These are phyloP conservation scores for Aphelinus atriplicis DNA, from an alignment of 1,140 invertebrate species.

Conservation along the genomic window DNA sequence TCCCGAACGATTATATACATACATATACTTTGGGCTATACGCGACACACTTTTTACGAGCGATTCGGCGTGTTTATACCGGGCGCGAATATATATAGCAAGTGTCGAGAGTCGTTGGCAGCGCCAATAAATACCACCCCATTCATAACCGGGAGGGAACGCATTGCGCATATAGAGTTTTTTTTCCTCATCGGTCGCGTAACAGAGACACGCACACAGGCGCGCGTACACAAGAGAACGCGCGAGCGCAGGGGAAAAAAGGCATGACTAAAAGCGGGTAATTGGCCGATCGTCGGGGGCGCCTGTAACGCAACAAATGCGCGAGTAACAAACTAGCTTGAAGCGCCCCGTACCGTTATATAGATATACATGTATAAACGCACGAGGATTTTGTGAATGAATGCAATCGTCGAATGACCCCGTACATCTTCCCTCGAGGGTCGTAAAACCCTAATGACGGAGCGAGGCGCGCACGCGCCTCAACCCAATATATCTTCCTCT, in stretches of 20 bases:
- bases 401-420: constrained; percentile 51
- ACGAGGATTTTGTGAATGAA: constrained; percentile 49
- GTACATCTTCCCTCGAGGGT: constrained; percentile 49
- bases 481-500: no score
- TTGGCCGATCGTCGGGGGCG: background rate
- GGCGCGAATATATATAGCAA: no score
- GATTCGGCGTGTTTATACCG: no score
- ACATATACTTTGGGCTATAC: no score
- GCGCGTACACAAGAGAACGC: no score
- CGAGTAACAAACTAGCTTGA: background rate
- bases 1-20: no score
- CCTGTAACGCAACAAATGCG: background rate
- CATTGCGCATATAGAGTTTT: background rate
- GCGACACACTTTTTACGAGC: no score
- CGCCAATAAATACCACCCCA: no score
- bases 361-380: no score
- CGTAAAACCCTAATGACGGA: constrained; percentile 58
- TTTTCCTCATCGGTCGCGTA: background rate
- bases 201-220: background rate
- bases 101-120: no score
- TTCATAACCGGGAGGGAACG: no score
- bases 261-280: background rate
- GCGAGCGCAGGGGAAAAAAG: no score
- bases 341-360: background rate
- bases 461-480: constrained; percentile 16